Evolutionary conservation across 2,797 vertebrate species (phyloP).

Genomic region (Cyprinodon diabolis): DNA sequence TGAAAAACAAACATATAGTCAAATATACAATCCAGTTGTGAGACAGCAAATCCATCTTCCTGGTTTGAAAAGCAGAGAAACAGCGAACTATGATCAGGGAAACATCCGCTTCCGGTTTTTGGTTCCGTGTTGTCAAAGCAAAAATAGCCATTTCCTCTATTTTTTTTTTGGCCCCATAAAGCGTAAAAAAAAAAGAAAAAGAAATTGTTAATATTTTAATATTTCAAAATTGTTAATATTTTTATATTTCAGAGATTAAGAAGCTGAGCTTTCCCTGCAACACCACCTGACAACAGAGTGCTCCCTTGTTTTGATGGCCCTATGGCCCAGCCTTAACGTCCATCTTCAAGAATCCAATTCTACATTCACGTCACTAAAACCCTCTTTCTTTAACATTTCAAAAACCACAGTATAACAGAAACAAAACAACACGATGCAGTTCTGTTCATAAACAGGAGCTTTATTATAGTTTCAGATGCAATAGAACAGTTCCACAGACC

Average conservation of each 20-base stretch:
- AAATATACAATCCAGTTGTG: slow-evolving; percentile 58
- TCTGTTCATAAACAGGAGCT: slow-evolving; percentile 18
- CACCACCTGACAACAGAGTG: neutral
- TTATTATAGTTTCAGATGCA: slow-evolving; percentile 47
- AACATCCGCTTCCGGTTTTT: slow-evolving; percentile 56
- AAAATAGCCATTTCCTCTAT: neutral
- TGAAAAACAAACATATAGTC: slow-evolving; percentile 54
- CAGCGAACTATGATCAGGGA: slow-evolving; percentile 59
- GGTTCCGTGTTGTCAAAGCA: slow-evolving; percentile 46
- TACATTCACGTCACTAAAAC: neutral
- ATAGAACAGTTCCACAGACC: slow-evolving; percentile 1
- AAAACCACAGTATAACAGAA: neutral
- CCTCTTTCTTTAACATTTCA: too few relatives aligned
- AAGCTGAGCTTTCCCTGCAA: neutral
- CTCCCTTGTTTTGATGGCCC: neutral
- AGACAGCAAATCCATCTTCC: slow-evolving; percentile 79
- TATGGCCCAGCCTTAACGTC: slow-evolving; percentile 3
- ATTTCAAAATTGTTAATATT: neutral
- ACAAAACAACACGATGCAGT: neutral
- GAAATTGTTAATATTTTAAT: too few relatives aligned
- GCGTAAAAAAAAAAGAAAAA: too few relatives aligned
- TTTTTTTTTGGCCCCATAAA: too few relatives aligned
- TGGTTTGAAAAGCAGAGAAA: slow-evolving; percentile 69
- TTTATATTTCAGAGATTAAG: neutral
- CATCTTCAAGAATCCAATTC: neutral